Base-by-base conservation (phyloP, 2,113 vertebrate species). In the Cyanoderma ruficeps region DNA sequence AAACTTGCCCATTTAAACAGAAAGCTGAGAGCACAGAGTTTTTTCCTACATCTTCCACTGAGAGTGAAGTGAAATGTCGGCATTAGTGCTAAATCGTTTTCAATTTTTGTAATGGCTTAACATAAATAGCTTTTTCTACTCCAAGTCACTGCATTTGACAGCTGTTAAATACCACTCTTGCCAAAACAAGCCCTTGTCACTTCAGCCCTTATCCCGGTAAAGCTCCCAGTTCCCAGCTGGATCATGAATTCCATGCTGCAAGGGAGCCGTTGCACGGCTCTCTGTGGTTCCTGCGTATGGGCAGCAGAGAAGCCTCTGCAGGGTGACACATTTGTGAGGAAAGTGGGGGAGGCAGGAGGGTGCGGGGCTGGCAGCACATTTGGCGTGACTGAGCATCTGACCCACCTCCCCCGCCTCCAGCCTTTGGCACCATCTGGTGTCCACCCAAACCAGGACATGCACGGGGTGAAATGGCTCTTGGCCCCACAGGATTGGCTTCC, bases 221-320 rank as follows among this genome's bases (percentile, higher is more conserved):
- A 88, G 44, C 46, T 77, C 56, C 13, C 59, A 37, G 18, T 37
- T 94, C 44, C 57, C 11, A 3, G n/a, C 2, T 64, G 70, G 70
- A 22, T 20, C 17, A 24, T 4, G 55, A 35, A 35, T 31, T 44
- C 57, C 9, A 1, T 10, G 49, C 64, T 47, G 47, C 1, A 2
- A 31, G 44, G 5, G 31, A 77, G 59, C 24, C 1, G 0, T 11
- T 11, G 56, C 39, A 28, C 4, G 10, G 59, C 44, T 75, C 24
- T 35, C 55, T 80, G 74, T 0, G 0, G 17, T 15, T 31, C 25
- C 74, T 56, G 55, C 0, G 0, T 2, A 3, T 0, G 7, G 41
- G 10, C 69, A 81, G 69, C 44, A 47, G 63, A 1, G 11, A 9
- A 76, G 61, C 25, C 23, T 13, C 37, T 1, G 2, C 1, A 2